Evolutionary conservation across 2,797 vertebrate genomes (phyloP).

Genomic region (Falco biarmicus): DNA sequence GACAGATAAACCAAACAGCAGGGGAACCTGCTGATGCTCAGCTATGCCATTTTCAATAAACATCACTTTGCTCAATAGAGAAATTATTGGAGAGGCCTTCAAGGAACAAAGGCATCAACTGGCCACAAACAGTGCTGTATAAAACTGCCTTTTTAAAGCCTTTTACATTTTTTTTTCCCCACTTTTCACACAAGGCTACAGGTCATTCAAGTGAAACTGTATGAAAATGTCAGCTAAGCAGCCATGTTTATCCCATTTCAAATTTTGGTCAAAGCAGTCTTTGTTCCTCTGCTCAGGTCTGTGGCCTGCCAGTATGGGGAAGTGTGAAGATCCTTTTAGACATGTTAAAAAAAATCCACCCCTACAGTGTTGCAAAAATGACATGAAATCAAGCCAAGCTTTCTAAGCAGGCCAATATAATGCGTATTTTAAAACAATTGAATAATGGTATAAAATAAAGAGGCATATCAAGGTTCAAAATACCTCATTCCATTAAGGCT

Average conservation of each 20-base stretch:
- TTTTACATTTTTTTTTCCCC: background rate
- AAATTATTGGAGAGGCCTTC: conserved; percentile 47
- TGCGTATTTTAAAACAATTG: background rate
- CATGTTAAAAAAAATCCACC: conserved; percentile 14
- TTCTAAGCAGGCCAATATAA: conserved; percentile 15
- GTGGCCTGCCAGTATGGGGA: conserved; percentile 10
- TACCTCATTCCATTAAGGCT: conserved; percentile 10
- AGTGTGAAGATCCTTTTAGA: conserved; percentile 44
- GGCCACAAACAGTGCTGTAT: conserved; percentile 21
- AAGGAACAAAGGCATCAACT: conserved; percentile 23
- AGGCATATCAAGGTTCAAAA: background rate
- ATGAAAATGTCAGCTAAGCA: conserved; percentile 25
- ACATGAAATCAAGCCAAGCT: conserved; percentile 39
- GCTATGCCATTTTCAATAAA: conserved; percentile 19
- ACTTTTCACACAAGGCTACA: background rate
- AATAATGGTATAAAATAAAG: conserved; percentile 23
- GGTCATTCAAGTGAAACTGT: conserved; percentile 37
- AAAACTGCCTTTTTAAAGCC: conserved; percentile 33
- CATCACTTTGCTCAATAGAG: background rate
- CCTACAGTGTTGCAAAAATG: conserved; percentile 50
- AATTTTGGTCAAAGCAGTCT: conserved; percentile 34
- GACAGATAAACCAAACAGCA: background rate
- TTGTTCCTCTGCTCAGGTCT: conserved; percentile 32
- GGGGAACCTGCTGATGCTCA: conserved; percentile 37
- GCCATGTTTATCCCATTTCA: conserved; percentile 44